Conservation (phyloP, 1,140 invertebrate genomes). For the Anoplophora glabripennis region DNA sequence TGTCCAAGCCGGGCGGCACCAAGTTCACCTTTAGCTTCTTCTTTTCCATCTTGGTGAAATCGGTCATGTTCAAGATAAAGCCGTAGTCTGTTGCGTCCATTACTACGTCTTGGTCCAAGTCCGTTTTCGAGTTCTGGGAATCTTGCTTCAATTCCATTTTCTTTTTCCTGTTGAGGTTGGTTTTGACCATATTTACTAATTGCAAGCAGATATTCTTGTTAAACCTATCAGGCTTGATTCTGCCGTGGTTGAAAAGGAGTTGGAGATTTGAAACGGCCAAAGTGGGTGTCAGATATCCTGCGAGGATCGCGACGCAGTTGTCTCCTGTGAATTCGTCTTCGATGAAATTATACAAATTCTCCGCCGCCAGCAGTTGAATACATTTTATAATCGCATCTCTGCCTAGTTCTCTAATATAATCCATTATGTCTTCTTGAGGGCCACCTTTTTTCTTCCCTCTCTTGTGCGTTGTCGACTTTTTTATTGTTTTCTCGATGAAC, state of each 20-base stretch:
- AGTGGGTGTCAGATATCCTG: slow-evolving; percentile 27
- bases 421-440: slow-evolving; percentile 4
- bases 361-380: slow-evolving; percentile 21
- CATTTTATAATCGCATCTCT: slow-evolving; percentile 26
- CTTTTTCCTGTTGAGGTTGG: slow-evolving; percentile 10
- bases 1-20: slow-evolving; percentile 16
- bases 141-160: slow-evolving; percentile 7
- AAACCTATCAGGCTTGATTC: slow-evolving; percentile 14
- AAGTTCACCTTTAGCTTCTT: not conserved
- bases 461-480: slow-evolving; percentile 14
- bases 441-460: slow-evolving; percentile 16
- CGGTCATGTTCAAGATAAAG: too few relatives aligned
- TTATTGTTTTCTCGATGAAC: too few relatives aligned
- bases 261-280: slow-evolving; percentile 21
- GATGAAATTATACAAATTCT: slow-evolving; percentile 25
- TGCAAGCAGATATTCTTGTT: slow-evolving; percentile 3
- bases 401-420: slow-evolving; percentile 17
- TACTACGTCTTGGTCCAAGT: not conserved
- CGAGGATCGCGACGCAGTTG: slow-evolving; percentile 18
- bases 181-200: slow-evolving; percentile 17
- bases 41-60: not conserved
- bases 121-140: not conserved
- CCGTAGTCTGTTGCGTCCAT: not conserved
- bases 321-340: slow-evolving; percentile 18
- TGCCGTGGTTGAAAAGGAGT: slow-evolving; percentile 24